Evolutionary conservation across 2,113 vertebrate species (phyloP).

Genomic region (Turnix velox): DNA sequence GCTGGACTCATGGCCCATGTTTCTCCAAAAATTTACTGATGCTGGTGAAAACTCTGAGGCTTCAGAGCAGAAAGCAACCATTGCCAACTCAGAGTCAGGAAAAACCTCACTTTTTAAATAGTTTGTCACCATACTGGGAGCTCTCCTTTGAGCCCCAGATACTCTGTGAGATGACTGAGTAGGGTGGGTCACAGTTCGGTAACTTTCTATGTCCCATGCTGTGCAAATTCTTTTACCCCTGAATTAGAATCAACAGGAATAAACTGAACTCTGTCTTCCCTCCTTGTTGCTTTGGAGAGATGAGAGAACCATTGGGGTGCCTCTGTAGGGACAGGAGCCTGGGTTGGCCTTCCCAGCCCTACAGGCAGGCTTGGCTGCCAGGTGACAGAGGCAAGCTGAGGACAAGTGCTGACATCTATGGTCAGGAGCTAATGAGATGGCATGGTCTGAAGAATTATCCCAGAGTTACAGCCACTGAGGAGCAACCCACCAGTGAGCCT

Average conservation of each 20-base stretch:
- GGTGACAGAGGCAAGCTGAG: neutral
- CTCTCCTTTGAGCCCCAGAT: neutral
- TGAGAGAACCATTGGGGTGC: neutral
- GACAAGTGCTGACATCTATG: neutral
- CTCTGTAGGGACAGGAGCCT: neutral
- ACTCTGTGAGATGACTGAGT: accelerated
- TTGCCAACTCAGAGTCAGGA: neutral
- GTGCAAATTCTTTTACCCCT: neutral
- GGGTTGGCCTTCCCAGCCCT: neutral
- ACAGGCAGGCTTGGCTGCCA: neutral
- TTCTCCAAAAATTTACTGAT: neutral
- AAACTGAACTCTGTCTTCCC: neutral
- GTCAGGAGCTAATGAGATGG: neutral
- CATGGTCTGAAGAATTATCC: neutral
- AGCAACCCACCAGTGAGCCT: neutral
- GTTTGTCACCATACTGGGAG: neutral
- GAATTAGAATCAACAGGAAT: neutral
- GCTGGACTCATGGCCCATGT: neutral
- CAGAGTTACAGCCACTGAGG: neutral
- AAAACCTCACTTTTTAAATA: neutral
- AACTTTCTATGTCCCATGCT: neutral
- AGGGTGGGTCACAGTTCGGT: neutral
- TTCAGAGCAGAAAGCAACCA: neutral
- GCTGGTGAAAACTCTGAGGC: neutral
- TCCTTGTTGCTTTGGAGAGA: neutral